Base-by-base conservation (phyloP, 2,888 invertebrate genomes). In the Mythimna albipuncta region DNA sequence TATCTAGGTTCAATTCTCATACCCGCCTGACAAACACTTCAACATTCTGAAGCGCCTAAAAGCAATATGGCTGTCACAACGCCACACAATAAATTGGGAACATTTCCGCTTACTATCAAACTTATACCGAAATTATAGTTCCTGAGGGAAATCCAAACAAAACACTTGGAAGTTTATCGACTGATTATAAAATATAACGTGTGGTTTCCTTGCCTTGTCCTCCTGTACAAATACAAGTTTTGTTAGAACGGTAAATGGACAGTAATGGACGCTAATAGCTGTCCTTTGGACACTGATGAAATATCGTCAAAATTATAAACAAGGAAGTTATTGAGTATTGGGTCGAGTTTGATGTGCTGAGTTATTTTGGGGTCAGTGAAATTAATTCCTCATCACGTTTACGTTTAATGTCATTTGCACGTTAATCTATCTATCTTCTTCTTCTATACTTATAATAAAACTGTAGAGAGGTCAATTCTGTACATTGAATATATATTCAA, bases 101-200 rank as follows among this genome's bases (percentile, higher is more conserved):
- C n/a, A 57, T 32, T 65, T 35, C 21, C 26, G 41, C 41, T 7
- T 41, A 59, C 11, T 41, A 64, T 41, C n/a, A 77, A 75, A 72
- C 44, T 52, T 50, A 54, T 44, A 68, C 21, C 52, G 41, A 70
- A 81, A 67, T 64, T 66, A 67, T 64, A 64, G 70, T 52, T 26
- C 70, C n/a, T 19, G 16, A 16, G 67, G 64, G 70, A 76, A 81
- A 82, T 72, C 19, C 10, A 69, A 67, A 69, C 69, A 50, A 65
- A 66, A 69, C 55, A 64, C 59, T 50, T 50, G 54, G 21, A 79
- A 81, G 52, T 67, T 62, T 67, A 82, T 68, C 59, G 61, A 64
- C n/a, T 67, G 61, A 68, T 71, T 67, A 77, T 47, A 66, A 47
- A 81, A 76, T 64, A 61, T 64, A 52, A 47, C n/a, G 35, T 69